Conservation (phyloP, 2,797 vertebrate genomes). For the Sebastolobus altivelis region DNA sequence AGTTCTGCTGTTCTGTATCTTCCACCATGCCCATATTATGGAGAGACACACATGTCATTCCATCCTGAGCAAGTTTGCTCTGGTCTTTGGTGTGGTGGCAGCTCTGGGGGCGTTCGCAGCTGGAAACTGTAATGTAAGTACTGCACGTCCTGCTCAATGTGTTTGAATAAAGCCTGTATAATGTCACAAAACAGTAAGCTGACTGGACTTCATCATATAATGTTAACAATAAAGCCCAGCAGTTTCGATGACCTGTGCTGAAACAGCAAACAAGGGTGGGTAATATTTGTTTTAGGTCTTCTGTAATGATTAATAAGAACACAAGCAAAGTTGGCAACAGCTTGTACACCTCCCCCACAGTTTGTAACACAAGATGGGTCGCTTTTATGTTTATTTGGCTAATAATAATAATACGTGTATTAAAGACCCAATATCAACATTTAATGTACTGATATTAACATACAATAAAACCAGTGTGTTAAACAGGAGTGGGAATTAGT, state of each 20-base stretch:
- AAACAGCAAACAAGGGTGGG: conserved; percentile 55
- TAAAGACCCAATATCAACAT: neutral
- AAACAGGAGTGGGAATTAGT: neutral
- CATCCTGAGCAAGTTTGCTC: conserved; percentile 76
- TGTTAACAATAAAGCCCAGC: conserved; percentile 12
- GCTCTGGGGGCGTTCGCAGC: conserved; percentile 80
- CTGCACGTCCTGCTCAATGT: neutral
- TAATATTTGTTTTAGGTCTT: conserved; percentile 32
- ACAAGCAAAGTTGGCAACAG: neutral
- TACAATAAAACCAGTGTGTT: neutral
- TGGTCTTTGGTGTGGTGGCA: conserved; percentile 79
- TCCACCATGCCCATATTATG: conserved; percentile 86
- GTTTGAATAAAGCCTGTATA: neutral
- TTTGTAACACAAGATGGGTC: neutral
- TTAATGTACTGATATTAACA: neutral
- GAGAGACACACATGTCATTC: conserved; percentile 71
- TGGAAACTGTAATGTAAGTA: conserved; percentile 88
- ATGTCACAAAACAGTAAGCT: neutral
- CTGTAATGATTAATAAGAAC: conserved; percentile 13
- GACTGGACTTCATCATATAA: neutral
- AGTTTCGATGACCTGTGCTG: conserved; percentile 20
- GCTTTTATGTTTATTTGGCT: neutral
- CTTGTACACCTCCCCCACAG: neutral
- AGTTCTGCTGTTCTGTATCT: conserved; percentile 85
- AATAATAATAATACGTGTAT: neutral